These are phyloP conservation scores for Ophthalmolycus amberensis DNA, from an alignment of 2,113 vertebrate genomes.

Conservation along the genomic window DNA sequence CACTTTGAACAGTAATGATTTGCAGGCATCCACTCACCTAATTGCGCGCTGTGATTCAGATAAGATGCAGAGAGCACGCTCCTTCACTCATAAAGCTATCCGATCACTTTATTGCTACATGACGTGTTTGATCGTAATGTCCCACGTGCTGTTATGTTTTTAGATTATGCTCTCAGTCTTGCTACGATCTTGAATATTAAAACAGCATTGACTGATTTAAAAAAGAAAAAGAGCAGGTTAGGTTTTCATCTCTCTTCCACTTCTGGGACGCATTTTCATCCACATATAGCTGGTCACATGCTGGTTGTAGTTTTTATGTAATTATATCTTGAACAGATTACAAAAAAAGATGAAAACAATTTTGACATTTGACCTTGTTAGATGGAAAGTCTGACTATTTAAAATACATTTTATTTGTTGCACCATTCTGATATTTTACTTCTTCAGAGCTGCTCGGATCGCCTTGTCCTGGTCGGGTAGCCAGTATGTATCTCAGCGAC, in stretches of 20 bases:
- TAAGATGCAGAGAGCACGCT: slow-evolving; percentile 44
- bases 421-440: background rate
- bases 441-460: background rate
- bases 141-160: slow-evolving; percentile 33
- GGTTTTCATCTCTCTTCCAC: background rate
- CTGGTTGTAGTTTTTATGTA: background rate
- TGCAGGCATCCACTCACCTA: slow-evolving; percentile 71
- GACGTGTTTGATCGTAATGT: slow-evolving; percentile 42
- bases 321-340: background rate
- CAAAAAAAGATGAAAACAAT: no score
- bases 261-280: background rate
- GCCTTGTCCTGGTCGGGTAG: background rate
- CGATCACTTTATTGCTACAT: slow-evolving; percentile 46
- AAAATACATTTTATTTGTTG: slow-evolving; percentile 12
- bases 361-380: slow-evolving; percentile 2
- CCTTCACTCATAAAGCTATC: slow-evolving; percentile 31
- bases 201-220: background rate
- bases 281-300: background rate
- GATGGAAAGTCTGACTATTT: slow-evolving; percentile 3
- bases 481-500: background rate
- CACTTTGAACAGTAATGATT: slow-evolving; percentile 76
- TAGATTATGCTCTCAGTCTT: slow-evolving; percentile 19
- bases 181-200: slow-evolving; percentile 26
- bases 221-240: background rate
- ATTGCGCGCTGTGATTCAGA: slow-evolving; percentile 57